Conservation (phyloP, 2,888 invertebrate genomes). For the Stenodema calcarata region DNA sequence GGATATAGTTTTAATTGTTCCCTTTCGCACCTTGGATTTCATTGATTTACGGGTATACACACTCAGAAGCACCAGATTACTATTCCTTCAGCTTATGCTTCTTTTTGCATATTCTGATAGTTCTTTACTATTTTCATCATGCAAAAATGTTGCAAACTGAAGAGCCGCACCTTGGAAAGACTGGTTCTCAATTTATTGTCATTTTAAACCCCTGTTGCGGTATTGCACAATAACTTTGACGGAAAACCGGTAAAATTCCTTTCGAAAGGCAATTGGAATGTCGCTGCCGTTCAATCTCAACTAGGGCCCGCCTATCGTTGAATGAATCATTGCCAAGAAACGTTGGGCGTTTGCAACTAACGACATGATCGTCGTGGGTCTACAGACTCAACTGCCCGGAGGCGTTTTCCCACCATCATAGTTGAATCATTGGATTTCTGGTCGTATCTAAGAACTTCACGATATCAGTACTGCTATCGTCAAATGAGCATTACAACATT, state of each 20-base stretch:
- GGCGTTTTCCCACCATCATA: background rate
- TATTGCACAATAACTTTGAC: background rate
- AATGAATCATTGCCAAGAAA: background rate
- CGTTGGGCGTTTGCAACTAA: background rate
- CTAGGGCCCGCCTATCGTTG: background rate
- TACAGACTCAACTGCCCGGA: background rate
- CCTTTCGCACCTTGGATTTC: too few relatives aligned
- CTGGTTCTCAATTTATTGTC: too few relatives aligned
- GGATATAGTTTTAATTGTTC: too few relatives aligned
- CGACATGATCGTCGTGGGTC: background rate
- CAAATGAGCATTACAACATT: background rate
- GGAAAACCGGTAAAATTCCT: background rate
- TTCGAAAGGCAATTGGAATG: background rate
- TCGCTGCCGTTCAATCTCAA: background rate
- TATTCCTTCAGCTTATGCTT: too few relatives aligned
- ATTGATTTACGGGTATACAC: too few relatives aligned
- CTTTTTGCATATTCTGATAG: too few relatives aligned
- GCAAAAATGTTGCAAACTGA: too few relatives aligned
- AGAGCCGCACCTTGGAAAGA: too few relatives aligned
- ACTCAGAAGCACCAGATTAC: too few relatives aligned
- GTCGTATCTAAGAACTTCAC: background rate
- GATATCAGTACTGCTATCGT: background rate
- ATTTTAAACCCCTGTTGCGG: background rate
- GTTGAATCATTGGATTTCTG: background rate
- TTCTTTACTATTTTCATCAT: too few relatives aligned